Conservation (phyloP, 2,113 vertebrate species). For the Oreochromis tanganicae region DNA sequence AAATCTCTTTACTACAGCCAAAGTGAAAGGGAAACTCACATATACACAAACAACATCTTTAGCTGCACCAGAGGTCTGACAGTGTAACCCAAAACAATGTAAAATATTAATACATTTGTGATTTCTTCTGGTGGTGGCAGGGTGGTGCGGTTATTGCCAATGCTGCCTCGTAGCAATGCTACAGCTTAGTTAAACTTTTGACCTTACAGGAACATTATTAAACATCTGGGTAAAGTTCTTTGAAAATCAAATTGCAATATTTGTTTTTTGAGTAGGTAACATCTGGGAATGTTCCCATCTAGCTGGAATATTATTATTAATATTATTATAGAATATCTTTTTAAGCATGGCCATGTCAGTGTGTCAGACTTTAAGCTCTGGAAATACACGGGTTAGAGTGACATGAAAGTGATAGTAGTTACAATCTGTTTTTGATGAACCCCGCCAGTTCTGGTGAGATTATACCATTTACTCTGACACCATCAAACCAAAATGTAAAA, state of each 20-base stretch:
- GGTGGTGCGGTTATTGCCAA: not conserved
- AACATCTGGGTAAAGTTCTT: not conserved
- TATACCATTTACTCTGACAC: not conserved
- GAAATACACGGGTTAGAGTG: not conserved
- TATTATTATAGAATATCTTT: not conserved
- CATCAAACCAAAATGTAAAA: not conserved
- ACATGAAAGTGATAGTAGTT: not conserved
- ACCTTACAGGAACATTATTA: not conserved
- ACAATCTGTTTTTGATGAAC: not conserved
- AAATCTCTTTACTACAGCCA: not conserved
- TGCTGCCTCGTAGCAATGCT: not conserved
- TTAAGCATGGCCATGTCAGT: not conserved
- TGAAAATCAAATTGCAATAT: not conserved
- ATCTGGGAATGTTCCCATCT: not conserved
- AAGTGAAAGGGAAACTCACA: not conserved
- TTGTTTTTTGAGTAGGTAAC: not conserved
- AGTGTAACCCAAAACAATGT: not conserved
- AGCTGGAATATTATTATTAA: not conserved
- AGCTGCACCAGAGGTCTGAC: not conserved
- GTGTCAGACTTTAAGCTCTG: not conserved
- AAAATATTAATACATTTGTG: not conserved
- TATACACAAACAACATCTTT: not conserved
- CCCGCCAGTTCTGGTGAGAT: not conserved
- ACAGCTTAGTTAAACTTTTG: not conserved
- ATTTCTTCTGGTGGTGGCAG: not conserved